phyloP scores from a whole-genome alignment of 2,888 invertebrate genomes.

The Blomia tropicalis region DNA sequence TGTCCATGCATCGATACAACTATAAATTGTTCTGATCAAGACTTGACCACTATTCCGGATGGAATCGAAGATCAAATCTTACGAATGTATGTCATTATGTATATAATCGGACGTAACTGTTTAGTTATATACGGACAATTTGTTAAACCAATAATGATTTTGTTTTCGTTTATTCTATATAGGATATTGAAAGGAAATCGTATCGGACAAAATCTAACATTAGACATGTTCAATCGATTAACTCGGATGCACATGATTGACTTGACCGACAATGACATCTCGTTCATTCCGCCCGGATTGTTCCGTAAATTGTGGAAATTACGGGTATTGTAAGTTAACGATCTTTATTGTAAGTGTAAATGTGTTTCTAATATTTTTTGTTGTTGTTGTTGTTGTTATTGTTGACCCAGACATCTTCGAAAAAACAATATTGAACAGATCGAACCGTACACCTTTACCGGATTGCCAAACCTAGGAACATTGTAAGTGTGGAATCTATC shows the following conservation, averaged over 20 bases:
- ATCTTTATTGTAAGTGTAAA: background rate
- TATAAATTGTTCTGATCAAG: constrained; percentile 37
- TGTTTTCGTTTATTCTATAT: too few species aligned
- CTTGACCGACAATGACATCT: constrained; percentile 37
- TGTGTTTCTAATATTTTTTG: background rate
- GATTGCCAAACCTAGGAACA: constrained; percentile 20
- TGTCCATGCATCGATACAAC: constrained; percentile 38
- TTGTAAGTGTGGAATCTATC: constrained; percentile 11
- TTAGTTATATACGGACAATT: background rate
- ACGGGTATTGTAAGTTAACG: constrained; percentile 29
- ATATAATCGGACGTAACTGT: too few species aligned
- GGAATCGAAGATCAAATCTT: constrained; percentile 35
- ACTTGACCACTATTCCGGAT: constrained; percentile 33
- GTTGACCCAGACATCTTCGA: constrained; percentile 17
- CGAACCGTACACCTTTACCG: constrained; percentile 20
- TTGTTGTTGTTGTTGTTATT: background rate
- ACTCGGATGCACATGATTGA: constrained; percentile 30
- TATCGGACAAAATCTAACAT: constrained; percentile 20
- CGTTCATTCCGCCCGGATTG: constrained; percentile 33
- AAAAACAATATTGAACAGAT: constrained; percentile 13
- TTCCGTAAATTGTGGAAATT: constrained; percentile 37
- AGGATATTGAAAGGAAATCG: constrained; percentile 23
- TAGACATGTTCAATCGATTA: constrained; percentile 16
- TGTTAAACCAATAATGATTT: too few species aligned
- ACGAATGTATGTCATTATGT: constrained; percentile 33